phyloP scores from a whole-genome alignment of 2,113 vertebrate genomes.

The Furnarius figulus region DNA sequence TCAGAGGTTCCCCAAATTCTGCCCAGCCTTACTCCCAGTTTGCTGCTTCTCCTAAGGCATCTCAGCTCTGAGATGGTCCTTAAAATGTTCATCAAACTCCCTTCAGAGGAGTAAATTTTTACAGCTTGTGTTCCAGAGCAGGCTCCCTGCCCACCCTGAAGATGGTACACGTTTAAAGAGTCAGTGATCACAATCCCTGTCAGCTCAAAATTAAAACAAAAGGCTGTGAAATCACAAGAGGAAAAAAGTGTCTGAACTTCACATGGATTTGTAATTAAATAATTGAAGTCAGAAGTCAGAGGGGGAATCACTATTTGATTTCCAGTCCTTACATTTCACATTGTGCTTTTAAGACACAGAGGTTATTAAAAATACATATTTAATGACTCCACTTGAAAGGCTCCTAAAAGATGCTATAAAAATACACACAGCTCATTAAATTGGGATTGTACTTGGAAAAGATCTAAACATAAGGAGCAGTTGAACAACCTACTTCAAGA shows the following conservation, averaged over 20 bases:
- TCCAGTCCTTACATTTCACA: constrained; percentile 6
- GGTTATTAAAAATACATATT: constrained; percentile 29
- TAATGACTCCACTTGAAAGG: constrained; percentile 20
- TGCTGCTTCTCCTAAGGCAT: not conserved
- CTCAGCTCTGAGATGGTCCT: not conserved
- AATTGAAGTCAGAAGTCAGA: not conserved
- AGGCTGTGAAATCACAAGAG: not conserved
- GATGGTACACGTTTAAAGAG: not conserved
- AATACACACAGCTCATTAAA: not conserved
- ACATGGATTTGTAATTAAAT: not conserved
- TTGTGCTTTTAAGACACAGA: not conserved
- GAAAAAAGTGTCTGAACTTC: not conserved
- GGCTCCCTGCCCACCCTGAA: not conserved
- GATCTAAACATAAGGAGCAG: not conserved
- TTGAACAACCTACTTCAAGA: not conserved
- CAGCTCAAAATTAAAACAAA: not conserved
- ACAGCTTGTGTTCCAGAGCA: not conserved
- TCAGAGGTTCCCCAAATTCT: not conserved
- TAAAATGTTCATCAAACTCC: not conserved
- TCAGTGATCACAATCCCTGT: not conserved
- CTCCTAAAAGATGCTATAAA: constrained; percentile 36
- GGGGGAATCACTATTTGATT: constrained; percentile 6
- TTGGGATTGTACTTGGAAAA: not conserved
- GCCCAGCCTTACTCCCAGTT: not conserved
- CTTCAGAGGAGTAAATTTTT: not conserved